phyloP scores from a whole-genome alignment of 2,888 invertebrate genomes.

The Drosophila setosimentum region DNA sequence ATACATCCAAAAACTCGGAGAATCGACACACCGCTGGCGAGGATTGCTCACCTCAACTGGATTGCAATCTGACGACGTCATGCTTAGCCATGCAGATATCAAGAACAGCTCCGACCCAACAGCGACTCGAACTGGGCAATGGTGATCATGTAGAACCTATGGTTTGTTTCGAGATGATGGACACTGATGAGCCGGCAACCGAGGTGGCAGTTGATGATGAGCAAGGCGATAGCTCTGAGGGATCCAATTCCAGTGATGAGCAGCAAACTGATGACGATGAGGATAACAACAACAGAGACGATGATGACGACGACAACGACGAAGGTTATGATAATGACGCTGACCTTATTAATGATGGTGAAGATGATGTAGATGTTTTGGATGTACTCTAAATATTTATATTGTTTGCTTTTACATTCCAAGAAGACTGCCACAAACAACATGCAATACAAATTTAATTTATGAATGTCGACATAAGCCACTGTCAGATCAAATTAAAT shows the following conservation, averaged over 20 bases:
- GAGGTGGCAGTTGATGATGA: constrained; percentile 19
- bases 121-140: constrained; percentile 59
- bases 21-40: constrained; percentile 54
- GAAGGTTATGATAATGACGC: constrained; percentile 7
- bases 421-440: constrained; percentile 7
- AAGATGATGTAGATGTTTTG: not conserved
- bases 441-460: not conserved
- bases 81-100: not conserved
- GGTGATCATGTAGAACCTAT: constrained; percentile 55
- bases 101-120: not conserved
- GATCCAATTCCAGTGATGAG: constrained; percentile 20
- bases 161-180: constrained; percentile 31
- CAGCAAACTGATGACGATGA: constrained; percentile 22
- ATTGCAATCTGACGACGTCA: constrained; percentile 10
- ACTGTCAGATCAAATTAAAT: not conserved
- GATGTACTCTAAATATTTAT: constrained; percentile 9
- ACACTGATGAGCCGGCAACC: constrained; percentile 13
- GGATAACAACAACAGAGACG: constrained; percentile 13
- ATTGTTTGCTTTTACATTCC: constrained; percentile 29
- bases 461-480: not conserved
- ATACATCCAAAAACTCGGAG: constrained; percentile 3
- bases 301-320: constrained; percentile 4
- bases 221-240: constrained; percentile 35
- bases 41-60: constrained; percentile 23
- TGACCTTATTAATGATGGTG: not conserved